These are phyloP conservation scores for Paramisgurnus dabryanus DNA, from an alignment of 2,113 vertebrate genomes.

Conservation along the genomic window DNA sequence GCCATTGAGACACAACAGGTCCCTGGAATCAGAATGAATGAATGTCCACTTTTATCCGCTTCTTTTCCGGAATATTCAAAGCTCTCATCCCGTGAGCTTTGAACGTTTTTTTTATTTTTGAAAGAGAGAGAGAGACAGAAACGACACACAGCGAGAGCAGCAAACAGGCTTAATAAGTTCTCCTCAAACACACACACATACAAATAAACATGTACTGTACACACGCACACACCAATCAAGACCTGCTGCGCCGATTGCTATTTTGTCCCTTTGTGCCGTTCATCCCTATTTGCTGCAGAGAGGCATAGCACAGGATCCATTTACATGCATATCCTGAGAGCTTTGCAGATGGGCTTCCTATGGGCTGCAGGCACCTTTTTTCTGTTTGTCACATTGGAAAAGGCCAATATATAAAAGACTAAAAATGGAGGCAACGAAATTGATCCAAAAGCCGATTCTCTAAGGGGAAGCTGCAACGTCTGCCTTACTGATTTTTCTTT, in stretches of 20 bases:
- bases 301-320: constrained; percentile 70
- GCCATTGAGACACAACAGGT: constrained; percentile 69
- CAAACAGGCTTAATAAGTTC: constrained; percentile 75
- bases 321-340: constrained; percentile 74
- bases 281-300: constrained; percentile 64
- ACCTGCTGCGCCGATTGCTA: constrained; percentile 46
- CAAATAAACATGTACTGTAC: constrained; percentile 18
- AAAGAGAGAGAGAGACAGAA: constrained; percentile 53
- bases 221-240: constrained; percentile 30
- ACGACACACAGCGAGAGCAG: constrained; percentile 69
- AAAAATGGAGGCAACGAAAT: constrained; percentile 30
- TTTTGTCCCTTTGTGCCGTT: constrained; percentile 55
- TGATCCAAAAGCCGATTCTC: constrained; percentile 26
- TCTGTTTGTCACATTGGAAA: constrained; percentile 41
- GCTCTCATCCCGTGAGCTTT: constrained; percentile 68
- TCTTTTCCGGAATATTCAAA: constrained; percentile 62
- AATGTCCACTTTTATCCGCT: constrained; percentile 69
- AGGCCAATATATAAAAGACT: constrained; percentile 7
- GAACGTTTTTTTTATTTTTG: constrained; percentile 63
- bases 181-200: constrained; percentile 15
- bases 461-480: not conserved
- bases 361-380: constrained; percentile 63
- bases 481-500: not conserved
- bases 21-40: constrained; percentile 63
- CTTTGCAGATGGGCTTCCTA: constrained; percentile 69